Percentiles rank a stretch among this genome's conserved stretches.
These are phyloP conservation scores for Notolabrus celidotus DNA, from an alignment of 2,797 vertebrate species.

Conservation along the genomic window DNA sequence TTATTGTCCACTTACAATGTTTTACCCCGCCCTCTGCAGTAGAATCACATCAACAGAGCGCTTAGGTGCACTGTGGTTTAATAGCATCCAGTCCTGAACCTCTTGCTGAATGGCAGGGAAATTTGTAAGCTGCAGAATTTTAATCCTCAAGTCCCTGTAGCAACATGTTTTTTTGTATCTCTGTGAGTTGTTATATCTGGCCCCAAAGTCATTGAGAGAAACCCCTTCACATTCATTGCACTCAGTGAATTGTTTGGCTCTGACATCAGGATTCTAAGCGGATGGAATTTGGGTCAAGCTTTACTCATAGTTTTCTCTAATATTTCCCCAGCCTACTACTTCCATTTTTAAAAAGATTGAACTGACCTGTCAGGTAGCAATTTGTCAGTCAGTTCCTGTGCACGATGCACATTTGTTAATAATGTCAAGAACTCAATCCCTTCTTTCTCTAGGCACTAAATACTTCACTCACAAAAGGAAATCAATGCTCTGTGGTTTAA, in stretches of 20 bases:
- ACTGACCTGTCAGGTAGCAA: conserved; percentile 45
- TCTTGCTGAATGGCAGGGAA: conserved; percentile 16
- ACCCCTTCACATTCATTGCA: conserved; percentile 30
- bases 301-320: conserved; percentile 22
- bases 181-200: conserved; percentile 39
- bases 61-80: background rate
- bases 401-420: conserved; percentile 47
- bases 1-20: conserved; percentile 3
- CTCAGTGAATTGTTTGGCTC: conserved; percentile 46
- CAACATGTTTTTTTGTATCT: conserved; percentile 27
- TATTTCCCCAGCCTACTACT: conserved; percentile 13
- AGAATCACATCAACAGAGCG: conserved; percentile 15
- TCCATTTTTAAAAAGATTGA: conserved; percentile 34
- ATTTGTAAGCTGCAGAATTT: conserved; percentile 22
- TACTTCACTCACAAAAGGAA: conserved; percentile 35
- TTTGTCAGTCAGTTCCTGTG: conserved; percentile 38
- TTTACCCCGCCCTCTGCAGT: background rate
- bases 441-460: conserved; percentile 43
- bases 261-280: conserved; percentile 35
- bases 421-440: conserved; percentile 49
- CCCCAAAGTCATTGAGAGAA: conserved; percentile 31
- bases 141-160: conserved; percentile 10
- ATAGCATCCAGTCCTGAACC: conserved; percentile 31
- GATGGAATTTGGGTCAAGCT: conserved; percentile 42
- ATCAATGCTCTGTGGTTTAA: conserved; percentile 42